These are phyloP conservation scores for Fundulus diaphanus DNA, from an alignment of 2,797 vertebrate genomes.

Conservation along the genomic window DNA sequence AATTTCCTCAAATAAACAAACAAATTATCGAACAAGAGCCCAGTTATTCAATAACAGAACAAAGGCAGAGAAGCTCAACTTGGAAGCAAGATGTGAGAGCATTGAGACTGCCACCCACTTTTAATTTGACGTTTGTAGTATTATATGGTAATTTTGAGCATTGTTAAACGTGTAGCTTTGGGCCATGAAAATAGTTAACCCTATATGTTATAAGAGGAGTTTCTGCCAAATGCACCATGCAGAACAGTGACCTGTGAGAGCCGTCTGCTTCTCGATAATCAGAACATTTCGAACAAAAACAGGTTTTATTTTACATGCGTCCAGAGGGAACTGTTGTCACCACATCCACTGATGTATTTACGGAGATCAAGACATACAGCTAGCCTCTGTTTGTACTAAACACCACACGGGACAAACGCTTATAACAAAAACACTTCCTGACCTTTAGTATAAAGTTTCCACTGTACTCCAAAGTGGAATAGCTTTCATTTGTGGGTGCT, in stretches of 20 bases:
- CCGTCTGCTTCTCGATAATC: background rate
- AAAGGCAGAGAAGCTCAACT: background rate
- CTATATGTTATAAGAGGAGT: slow-evolving; percentile 34
- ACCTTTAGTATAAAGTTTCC: slow-evolving; percentile 51
- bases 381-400: slow-evolving; percentile 73
- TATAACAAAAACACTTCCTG: slow-evolving; percentile 43
- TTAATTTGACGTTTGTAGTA: background rate
- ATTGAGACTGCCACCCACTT: too few relatives aligned
- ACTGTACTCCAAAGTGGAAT: slow-evolving; percentile 4
- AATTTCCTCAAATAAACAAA: background rate
- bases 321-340: slow-evolving; percentile 49
- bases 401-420: slow-evolving; percentile 30
- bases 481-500: slow-evolving; percentile 33
- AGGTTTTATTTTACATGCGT: background rate
- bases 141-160: slow-evolving; percentile 10
- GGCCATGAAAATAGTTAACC: slow-evolving; percentile 25
- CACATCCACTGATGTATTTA: slow-evolving; percentile 24
- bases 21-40: background rate
- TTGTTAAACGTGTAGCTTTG: slow-evolving; percentile 11
- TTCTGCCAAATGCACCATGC: background rate
- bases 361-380: slow-evolving; percentile 47
- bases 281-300: slow-evolving; percentile 2
- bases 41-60: background rate
- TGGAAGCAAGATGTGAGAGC: background rate
- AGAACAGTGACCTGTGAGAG: background rate